phyloP scores from a whole-genome alignment of 2,113 vertebrate genomes.

The Trematomus loennbergii region DNA sequence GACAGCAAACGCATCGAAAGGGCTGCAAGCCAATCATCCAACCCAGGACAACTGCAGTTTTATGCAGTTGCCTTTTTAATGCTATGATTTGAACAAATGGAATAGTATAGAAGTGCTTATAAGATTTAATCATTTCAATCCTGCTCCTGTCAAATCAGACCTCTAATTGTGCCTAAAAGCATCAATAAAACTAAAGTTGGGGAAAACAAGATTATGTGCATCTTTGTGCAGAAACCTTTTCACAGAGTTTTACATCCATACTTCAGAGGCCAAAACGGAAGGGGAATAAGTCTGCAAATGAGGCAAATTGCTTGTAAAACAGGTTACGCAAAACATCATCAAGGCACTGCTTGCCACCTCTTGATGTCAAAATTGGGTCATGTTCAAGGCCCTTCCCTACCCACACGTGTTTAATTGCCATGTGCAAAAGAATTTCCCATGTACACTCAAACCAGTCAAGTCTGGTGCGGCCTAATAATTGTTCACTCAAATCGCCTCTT shows the following conservation, averaged over 20 bases:
- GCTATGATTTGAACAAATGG: background rate
- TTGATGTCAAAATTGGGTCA: conserved; percentile 75
- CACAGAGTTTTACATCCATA: background rate
- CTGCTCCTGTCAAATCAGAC: background rate
- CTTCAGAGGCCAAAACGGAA: conserved; percentile 25
- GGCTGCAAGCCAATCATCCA: background rate
- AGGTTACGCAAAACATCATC: conserved; percentile 37
- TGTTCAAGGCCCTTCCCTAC: conserved; percentile 58
- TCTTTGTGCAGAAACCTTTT: background rate
- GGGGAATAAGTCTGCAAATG: conserved; percentile 38
- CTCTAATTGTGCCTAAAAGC: background rate
- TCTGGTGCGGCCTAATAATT: conserved; percentile 74
- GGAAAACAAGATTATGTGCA: background rate
- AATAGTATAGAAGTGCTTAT: background rate
- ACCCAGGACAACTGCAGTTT: background rate
- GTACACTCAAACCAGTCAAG: conserved; percentile 69
- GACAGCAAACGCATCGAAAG: background rate
- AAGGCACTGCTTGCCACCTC: conserved; percentile 38
- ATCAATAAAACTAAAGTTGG: background rate
- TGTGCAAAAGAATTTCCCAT: conserved; percentile 72
- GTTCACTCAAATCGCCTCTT: conserved; percentile 75
- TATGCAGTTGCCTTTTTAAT: too few species aligned
- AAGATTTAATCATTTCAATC: background rate
- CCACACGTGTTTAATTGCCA: conserved; percentile 76
- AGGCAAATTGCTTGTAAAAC: conserved; percentile 47